Evolutionary conservation across 2,888 invertebrate genomes (phyloP), one percentile per base, ranked within the genome.

Genomic region (Folsomia candida): DNA sequence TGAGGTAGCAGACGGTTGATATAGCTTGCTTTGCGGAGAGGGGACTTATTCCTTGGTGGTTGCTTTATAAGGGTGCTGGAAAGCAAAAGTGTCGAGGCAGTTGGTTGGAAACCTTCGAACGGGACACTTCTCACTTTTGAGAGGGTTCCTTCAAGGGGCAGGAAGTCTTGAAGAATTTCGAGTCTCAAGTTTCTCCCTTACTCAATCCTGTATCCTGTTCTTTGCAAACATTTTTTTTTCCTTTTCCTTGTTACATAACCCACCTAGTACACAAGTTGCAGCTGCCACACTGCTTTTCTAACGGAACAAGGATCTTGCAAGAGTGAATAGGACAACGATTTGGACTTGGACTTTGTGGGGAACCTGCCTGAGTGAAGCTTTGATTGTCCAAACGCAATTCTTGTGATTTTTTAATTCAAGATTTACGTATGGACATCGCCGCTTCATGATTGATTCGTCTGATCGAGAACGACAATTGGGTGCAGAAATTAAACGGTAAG

Each of bases 341-440:
- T 62, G 29, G 59, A 59, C 24, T 59, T 59, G 59, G 47, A 47
- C 47, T 11, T 11, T 11, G 47, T n/a, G 14, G 59, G 18, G 59
- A 14, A 26, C 2, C 26, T 24, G 3, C 22, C 6, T 22, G 63
- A 64, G 47, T 64, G 77, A 85, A 84, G 86, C 87, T 84, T 84
- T 88, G 88, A 87, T 87, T 87, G 87, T 87, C 87, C 87, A 87
- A 87, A 87, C 85, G 86, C 87, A 85, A 87, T 88, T 87, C 87
- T 87, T 87, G 87, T 86, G 70, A 79, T 80, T 81, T 82, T 77
- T 51, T 47, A 80, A 82, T 82, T 83, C 87, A 86, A 87, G 87
- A 86, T 86, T 85, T 87, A 87, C 87, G 87, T 85, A 82, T 85
- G 87, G 87, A 87, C 87, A 87, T 87, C 87, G 87, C 85, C 86